Conservation (phyloP, 2,113 vertebrate species). For the Ondatra zibethicus region DNA sequence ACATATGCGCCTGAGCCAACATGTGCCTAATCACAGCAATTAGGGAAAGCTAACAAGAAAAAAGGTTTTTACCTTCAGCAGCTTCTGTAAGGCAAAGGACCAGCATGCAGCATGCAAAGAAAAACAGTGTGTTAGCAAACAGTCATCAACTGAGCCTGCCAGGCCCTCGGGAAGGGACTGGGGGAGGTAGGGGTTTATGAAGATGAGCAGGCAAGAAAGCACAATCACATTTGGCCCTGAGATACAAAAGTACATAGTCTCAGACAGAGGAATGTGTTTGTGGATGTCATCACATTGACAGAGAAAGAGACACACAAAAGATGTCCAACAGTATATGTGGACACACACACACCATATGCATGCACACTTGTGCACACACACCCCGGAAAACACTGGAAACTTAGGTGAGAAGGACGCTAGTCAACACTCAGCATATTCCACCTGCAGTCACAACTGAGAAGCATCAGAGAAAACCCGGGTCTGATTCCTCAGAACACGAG, state of each 20-base stretch:
- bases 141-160: constrained; percentile 58
- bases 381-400: constrained; percentile 24
- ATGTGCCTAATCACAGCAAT: constrained; percentile 77
- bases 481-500: neutral
- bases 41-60: constrained; percentile 79
- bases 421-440: neutral
- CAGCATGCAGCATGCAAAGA: constrained; percentile 99
- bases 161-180: neutral
- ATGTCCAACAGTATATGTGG: neutral
- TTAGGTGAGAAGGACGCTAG: neutral
- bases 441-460: neutral
- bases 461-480: constrained; percentile 3
- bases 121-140: constrained; percentile 92
- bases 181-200: neutral
- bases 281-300: neutral
- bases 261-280: neutral
- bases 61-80: constrained; percentile 94
- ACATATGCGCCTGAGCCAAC: constrained; percentile 53
- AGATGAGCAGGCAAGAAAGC: constrained; percentile 33
- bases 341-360: neutral
- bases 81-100: constrained; percentile 94
- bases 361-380: neutral
- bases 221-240: neutral
- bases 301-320: neutral
- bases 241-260: neutral